These are phyloP conservation scores for Paraplagusia blochii DNA, from an alignment of 2,113 vertebrate genomes.

Conservation along the genomic window DNA sequence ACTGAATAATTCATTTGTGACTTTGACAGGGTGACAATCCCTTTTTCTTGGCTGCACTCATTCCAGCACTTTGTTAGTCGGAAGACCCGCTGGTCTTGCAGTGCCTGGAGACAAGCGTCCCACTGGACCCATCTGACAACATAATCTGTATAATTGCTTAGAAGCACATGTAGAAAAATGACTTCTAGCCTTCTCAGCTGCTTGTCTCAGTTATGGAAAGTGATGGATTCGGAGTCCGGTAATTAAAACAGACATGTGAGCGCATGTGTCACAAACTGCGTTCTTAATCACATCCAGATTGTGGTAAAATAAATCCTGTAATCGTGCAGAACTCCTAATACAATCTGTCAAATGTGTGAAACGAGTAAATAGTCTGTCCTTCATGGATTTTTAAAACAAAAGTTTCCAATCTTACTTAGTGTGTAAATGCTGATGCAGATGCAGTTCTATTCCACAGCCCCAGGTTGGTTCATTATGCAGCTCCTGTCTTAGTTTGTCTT, in stretches of 20 bases:
- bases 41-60: slow-evolving; percentile 14
- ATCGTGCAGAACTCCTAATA: slow-evolving; percentile 4
- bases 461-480: slow-evolving; percentile 49
- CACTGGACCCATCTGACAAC: slow-evolving; percentile 70
- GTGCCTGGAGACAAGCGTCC: slow-evolving; percentile 58
- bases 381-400: background rate
- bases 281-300: slow-evolving; percentile 14
- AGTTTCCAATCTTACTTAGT: background rate
- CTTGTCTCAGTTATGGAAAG: slow-evolving; percentile 60
- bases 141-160: slow-evolving; percentile 72
- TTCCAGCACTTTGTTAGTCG: slow-evolving; percentile 29
- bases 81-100: slow-evolving; percentile 42
- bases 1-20: slow-evolving; percentile 49
- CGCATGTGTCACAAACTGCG: slow-evolving; percentile 12
- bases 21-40: slow-evolving; percentile 43
- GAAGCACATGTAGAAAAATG: slow-evolving; percentile 65
- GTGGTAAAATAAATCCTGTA: background rate
- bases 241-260: slow-evolving; percentile 53
- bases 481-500: slow-evolving; percentile 43
- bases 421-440: too few species aligned
- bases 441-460: slow-evolving; percentile 32
- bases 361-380: background rate
- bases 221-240: slow-evolving; percentile 56
- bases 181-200: slow-evolving; percentile 46
- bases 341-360: slow-evolving; percentile 34